Evolutionary conservation across 2,113 vertebrate species (phyloP).

Genomic region (Sclerurus mexicanus): DNA sequence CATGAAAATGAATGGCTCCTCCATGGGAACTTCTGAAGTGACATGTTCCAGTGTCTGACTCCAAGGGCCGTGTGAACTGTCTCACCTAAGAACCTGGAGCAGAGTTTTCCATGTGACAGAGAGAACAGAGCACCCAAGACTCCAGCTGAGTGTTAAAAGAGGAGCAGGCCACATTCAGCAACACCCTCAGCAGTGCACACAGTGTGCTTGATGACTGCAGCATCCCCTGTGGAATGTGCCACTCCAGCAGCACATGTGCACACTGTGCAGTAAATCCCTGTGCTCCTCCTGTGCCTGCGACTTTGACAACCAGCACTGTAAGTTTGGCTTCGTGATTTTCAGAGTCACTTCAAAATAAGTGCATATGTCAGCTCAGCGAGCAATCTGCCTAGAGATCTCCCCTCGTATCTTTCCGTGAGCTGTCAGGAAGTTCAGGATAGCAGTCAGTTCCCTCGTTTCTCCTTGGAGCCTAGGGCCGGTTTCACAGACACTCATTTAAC

Average conservation of each 20-base stretch:
- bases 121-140: neutral
- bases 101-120: neutral
- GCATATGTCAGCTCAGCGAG: neutral
- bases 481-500: neutral
- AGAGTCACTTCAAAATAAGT: neutral
- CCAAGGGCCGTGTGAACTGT: neutral
- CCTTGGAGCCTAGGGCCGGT: neutral
- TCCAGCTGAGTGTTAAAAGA: neutral
- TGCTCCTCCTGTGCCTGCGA: neutral
- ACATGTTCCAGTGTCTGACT: neutral
- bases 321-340: neutral
- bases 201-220: neutral
- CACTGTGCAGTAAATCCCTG: neutral
- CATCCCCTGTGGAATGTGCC: neutral
- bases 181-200: neutral
- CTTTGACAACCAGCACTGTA: neutral
- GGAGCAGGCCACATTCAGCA: neutral
- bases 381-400: neutral
- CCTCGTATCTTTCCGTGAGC: neutral
- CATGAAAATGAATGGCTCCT: neutral
- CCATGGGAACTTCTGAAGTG: neutral
- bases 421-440: neutral
- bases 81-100: neutral
- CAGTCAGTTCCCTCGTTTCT: neutral
- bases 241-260: neutral